Evolutionary conservation across 2,113 vertebrate species (phyloP), one percentile per base, ranked within the genome.

Genomic region (Megaptera novaeangliae): DNA sequence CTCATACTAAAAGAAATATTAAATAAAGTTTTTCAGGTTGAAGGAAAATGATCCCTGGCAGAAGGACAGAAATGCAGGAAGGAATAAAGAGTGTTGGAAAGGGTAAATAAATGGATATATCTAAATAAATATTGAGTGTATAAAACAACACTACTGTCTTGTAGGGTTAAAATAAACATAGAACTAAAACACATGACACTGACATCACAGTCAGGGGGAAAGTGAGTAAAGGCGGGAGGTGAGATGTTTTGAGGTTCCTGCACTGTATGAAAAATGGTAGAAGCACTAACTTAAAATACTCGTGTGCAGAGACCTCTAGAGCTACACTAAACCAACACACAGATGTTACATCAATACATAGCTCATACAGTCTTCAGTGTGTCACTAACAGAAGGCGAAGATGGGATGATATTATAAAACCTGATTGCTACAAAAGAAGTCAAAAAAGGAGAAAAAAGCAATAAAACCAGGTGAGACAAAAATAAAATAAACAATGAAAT

Each of bases 111-210:
- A 27, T 11, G 7, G 9, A 3, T 5, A 49, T 49, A 49, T 17
- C 15, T 18, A 41, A 17, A 23, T 20, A 55, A 82, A 75, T 1
- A n/a, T 8, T 6, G 6, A 66, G 55, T 57, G 55, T 57, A 57
- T 57, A 57, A 21, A 36, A 46, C 31, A 41, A 23, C 25, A 57
- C 6, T 0, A 12, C n/a, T 12, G 27, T 15, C 78, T 4, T 8
- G 5, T 14, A 49, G 69, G 23, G n/a, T 20, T 52, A 17, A 55
- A 14, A n/a, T 9, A 12, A 3, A 36, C 6, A 0, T 1, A 41
- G 39, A 66, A 29, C 57, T 29, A 36, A 20, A 20, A 15, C 8
- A 68, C 18, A 29, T 1, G 18, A 23, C 23, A 34, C 3, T 18
- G 78, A 57, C 39, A 21, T 5, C 36, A 25, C 3, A 20, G 64